Base-by-base conservation (phyloP, 2,797 vertebrate species). In the Setipinna tenuifilis region DNA sequence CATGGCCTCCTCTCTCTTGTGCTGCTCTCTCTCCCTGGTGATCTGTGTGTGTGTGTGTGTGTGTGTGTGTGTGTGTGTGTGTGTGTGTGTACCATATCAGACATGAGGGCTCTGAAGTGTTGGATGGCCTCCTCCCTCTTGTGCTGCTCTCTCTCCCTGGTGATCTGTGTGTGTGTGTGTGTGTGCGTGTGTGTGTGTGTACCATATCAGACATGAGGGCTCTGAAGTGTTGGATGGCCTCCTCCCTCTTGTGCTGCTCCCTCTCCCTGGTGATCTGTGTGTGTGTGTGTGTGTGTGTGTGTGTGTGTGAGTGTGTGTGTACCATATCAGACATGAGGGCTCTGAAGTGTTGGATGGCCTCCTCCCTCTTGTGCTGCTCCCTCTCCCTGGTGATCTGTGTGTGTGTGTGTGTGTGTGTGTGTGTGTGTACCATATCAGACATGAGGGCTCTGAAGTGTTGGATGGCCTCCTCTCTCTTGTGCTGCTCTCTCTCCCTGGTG, bases 81-180 rank as follows among this genome's bases (percentile, higher is more conserved):
- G 46, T 48, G 46, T 48, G 46, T 48, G 46, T 48, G 46, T 48
- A 48, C 46, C 46, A 48, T 48, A 87, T 99, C 98, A 0, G 97
- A 99, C 86, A 99, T 95, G 82, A 99, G 97, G 0, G 98, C 98
- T 91, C 97, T 99, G 95, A 99, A 99, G 93, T 98, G 97, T 93
- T 99, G 98, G 23, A 99, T 97, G 16, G 98, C 98, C 91, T 99
- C 98, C 84, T 99, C 98, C 31, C 98, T 94, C 86, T 99, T 99
- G 94, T 99, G 98, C 94, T 99, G 98, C 90, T 99, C 98, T 7
- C 98, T 92, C 84, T 99, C 98, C 0, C 98, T 90, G 86, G 99
- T 98, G 12, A 99, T 99, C 91, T 99, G 98, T 95, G 99, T 99
- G 87, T 48, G 46, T 48, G 46, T 48, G 46, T 48, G 46, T 48